Conservation (phyloP, 2,888 invertebrate genomes). For the Incurvaria masculella region DNA sequence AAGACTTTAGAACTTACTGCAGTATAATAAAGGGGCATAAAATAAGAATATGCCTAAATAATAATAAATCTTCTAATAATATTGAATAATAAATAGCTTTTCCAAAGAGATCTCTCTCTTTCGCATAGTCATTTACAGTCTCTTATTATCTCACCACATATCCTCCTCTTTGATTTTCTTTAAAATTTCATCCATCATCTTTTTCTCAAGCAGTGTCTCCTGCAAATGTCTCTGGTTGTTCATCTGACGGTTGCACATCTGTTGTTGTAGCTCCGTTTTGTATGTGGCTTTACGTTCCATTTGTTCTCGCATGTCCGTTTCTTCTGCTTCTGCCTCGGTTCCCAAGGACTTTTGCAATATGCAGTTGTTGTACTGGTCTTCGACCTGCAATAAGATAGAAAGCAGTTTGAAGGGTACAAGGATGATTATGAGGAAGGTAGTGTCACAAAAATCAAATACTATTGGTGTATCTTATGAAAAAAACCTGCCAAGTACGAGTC, state of each 20-base stretch:
- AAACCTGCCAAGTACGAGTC: no score
- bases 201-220: conserved; percentile 59
- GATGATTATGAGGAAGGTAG: no score
- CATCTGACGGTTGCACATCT: conserved; percentile 51
- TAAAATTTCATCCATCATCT: conserved; percentile 59
- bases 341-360: conserved; percentile 33
- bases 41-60: no score
- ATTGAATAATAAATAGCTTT: no score
- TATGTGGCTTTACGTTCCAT: conserved; percentile 35
- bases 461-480: no score
- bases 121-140: no score
- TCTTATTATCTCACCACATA: conserved; percentile 48
- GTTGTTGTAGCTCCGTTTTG: conserved; percentile 54
- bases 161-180: conserved; percentile 61
- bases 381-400: conserved; percentile 23
- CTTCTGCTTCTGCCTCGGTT: conserved; percentile 35
- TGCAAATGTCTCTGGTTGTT: conserved; percentile 52
- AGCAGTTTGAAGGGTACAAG: not conserved
- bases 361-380: conserved; percentile 33
- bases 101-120: no score
- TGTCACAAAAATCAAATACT: no score
- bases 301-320: conserved; percentile 26
- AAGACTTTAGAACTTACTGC: no score
- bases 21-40: no score
- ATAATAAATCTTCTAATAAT: no score